These are phyloP conservation scores for Sarotherodon lohbergeri DNA, from an alignment of 2,113 vertebrate species.

Conservation along the genomic window DNA sequence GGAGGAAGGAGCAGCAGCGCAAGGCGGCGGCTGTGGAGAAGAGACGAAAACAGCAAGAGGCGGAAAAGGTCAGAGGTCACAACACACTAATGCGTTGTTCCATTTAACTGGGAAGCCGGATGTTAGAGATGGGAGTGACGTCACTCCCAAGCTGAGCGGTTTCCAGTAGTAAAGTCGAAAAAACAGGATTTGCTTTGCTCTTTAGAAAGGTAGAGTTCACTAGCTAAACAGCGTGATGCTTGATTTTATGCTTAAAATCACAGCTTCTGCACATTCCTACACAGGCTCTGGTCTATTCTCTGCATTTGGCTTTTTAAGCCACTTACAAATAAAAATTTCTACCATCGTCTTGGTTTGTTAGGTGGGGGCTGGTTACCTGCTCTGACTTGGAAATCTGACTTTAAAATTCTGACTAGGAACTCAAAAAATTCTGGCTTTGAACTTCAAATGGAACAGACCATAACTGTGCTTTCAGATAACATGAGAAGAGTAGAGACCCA, in stretches of 20 bases:
- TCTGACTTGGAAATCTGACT: neutral
- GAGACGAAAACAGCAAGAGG: constrained; percentile 79
- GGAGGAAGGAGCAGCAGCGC: constrained; percentile 80
- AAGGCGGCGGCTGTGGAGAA: constrained; percentile 85
- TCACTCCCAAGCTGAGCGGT: rapidly evolving
- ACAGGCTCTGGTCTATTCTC: neutral
- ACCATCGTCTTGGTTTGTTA: neutral
- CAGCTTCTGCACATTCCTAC: neutral
- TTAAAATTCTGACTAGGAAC: neutral
- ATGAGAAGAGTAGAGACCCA: neutral
- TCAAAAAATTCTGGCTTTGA: neutral
- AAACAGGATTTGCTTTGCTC: neutral
- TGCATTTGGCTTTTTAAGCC: rapidly evolving
- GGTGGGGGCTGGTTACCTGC: neutral
- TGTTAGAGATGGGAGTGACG: neutral
- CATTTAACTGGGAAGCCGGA: neutral
- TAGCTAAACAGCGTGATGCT: rapidly evolving
- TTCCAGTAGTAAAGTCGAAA: rapidly evolving
- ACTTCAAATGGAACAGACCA: neutral
- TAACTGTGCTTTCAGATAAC: neutral
- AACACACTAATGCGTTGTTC: neutral
- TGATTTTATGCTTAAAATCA: rapidly evolving
- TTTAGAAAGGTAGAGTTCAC: rapidly evolving
- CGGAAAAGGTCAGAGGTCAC: constrained; percentile 81
- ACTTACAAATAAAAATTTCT: neutral